phyloP scores from a whole-genome alignment of 2,888 invertebrate species.

The Acleris literana region DNA sequence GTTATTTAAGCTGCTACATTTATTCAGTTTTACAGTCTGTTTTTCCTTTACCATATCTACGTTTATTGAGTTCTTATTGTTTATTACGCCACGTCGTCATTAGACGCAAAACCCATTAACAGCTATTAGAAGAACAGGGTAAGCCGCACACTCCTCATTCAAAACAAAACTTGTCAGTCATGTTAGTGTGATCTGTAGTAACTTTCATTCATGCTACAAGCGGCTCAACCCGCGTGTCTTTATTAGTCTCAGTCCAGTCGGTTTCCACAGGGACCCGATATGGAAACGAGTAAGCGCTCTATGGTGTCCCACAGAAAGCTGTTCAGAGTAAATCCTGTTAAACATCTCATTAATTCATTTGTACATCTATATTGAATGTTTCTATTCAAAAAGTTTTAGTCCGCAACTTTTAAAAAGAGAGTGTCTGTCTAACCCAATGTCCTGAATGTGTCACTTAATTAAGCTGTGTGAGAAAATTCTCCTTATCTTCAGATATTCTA shows the following conservation, averaged over 20 bases:
- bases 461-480: slow-evolving; percentile 18
- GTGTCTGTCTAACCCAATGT: slow-evolving; percentile 4
- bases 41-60: too few relatives aligned
- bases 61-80: too few relatives aligned
- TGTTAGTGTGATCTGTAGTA: slow-evolving; percentile 26
- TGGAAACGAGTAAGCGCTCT: slow-evolving; percentile 26
- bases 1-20: slow-evolving; percentile 1
- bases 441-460: slow-evolving; percentile 19
- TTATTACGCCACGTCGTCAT: too few relatives aligned
- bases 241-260: slow-evolving; percentile 21
- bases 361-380: not conserved
- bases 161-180: slow-evolving; percentile 17
- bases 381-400: not conserved
- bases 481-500: slow-evolving; percentile 15
- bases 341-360: too few relatives aligned
- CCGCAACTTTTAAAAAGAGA: slow-evolving; percentile 14
- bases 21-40: not conserved
- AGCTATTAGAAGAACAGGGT: not conserved
- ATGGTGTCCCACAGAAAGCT: slow-evolving; percentile 25
- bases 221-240: slow-evolving; percentile 9
- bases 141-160: not conserved
- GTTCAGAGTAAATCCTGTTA: slow-evolving; percentile 6
- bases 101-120: too few relatives aligned
- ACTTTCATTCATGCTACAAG: slow-evolving; percentile 28
- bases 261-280: slow-evolving; percentile 26